Evolutionary conservation across 2,113 vertebrate species (phyloP), one percentile per base, ranked within the genome.

Genomic region (Leptobrachium leishanense): DNA sequence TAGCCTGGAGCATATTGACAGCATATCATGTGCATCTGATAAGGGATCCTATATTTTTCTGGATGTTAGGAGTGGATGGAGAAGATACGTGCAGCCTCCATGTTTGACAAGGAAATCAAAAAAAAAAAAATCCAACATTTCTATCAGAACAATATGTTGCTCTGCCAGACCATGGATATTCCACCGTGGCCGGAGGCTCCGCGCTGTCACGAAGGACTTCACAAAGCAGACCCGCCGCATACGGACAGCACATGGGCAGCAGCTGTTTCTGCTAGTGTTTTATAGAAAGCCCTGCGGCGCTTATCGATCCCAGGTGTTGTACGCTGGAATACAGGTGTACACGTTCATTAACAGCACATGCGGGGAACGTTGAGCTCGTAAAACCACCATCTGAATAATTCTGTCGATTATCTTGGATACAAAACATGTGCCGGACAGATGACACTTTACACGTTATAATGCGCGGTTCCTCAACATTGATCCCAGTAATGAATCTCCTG

Each of bases 231-330:
- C 12, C 43, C 46, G 59, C 31, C n/a, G 69, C 6, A 78, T n/a
- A 20, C 53, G 39, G 41, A 65, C 8, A 43, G 43, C 71, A 50
- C 10, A 11, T 73, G 84, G 70, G 77, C 46, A 80, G 59, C 55
- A 84, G 12, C 66, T 0, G 75, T 55, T 72, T 84, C 79, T 46
- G 79, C 71, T 42, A 75, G 77, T 83, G 82, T 74, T 76, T 82
- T 84, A 84, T 6, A 83, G 20, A 75, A 85, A 72, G 54, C 80
- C 76, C 42, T 70, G 46, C 74, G 84, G 81, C 74, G 82, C 65
- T 40, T 84, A 87, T 43, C 82, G 82, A 85, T 85, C 79, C 70
- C 76, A 86, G 63, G 84, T 83, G 81, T 82, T 82, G 81, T 31
- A 53, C 77, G 79, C 3, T 84, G 46, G 87, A 86, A 81, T 72